Percentiles rank a stretch among this genome's conserved stretches.
These are phyloP conservation scores for Orientallactaga sibirica DNA, from an alignment of 2,797 vertebrate species.

Conservation along the genomic window DNA sequence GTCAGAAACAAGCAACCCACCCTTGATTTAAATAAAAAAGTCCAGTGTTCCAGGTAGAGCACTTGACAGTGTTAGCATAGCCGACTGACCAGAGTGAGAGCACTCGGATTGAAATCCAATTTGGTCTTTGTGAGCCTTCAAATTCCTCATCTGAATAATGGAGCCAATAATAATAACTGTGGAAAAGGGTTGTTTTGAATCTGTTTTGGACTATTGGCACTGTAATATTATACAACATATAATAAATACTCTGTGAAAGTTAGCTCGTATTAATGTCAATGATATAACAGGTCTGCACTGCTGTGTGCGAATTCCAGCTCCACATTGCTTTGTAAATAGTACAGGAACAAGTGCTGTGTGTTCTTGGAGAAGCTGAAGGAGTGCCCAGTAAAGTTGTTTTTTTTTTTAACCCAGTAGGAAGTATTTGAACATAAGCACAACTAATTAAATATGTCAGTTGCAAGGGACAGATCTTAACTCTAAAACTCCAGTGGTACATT, in stretches of 20 bases:
- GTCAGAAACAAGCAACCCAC: neutral
- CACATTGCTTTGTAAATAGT: neutral
- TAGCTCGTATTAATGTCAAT: neutral
- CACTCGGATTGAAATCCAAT: neutral
- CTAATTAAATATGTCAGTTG: neutral
- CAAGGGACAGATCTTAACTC: neutral
- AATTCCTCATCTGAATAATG: neutral
- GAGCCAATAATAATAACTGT: neutral
- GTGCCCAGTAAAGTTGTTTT: neutral
- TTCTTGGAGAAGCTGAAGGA: neutral
- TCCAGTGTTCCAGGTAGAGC: neutral
- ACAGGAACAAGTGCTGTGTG: neutral
- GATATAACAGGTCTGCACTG: neutral
- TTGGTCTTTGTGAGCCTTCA: neutral
- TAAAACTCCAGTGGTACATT: neutral
- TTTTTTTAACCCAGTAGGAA: neutral
- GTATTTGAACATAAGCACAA: neutral
- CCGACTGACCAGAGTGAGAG: neutral
- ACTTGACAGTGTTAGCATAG: no score
- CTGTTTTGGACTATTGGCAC: neutral
- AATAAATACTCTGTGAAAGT: neutral
- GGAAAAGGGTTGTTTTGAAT: neutral
- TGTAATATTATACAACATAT: neutral
- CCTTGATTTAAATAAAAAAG: neutral
- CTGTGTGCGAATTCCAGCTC: neutral